phyloP scores from a whole-genome alignment of 2,113 vertebrate species.

The Maccullochella peelii region DNA sequence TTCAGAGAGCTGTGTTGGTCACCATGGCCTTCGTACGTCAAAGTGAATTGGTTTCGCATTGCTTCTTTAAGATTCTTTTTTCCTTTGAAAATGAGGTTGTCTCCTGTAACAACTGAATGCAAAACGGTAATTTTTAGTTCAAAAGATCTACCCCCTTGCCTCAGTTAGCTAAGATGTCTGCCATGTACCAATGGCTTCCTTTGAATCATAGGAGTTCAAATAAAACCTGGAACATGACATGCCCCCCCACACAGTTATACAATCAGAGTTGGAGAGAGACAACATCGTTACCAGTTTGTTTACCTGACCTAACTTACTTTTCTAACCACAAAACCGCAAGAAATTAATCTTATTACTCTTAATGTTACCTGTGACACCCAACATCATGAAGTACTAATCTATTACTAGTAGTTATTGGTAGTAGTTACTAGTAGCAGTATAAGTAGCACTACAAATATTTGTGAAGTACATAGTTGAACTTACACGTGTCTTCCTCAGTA shows the following conservation, averaged over 20 bases:
- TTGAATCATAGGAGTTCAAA: neutral
- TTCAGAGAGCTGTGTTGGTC: conserved; percentile 17
- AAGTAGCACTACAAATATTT: neutral
- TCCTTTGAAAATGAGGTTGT: neutral
- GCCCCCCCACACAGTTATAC: no score
- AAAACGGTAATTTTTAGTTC: no score
- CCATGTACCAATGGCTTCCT: neutral
- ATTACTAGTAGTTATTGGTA: no score
- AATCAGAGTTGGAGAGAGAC: no score
- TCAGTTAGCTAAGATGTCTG: neutral
- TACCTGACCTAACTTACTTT: no score
- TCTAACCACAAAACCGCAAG: no score
- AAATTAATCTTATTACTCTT: no score
- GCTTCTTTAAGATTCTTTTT: conserved; percentile 1
- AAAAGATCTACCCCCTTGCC: neutral
- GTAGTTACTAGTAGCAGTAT: neutral
- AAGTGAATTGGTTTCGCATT: neutral
- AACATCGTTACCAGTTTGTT: no score
- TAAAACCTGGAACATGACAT: neutral
- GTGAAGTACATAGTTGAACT: conserved; percentile 10
- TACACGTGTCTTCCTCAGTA: neutral
- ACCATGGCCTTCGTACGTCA: conserved; percentile 29
- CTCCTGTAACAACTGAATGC: conserved; percentile 24
- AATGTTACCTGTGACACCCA: no score
- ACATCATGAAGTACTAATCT: no score